phyloP scores from a whole-genome alignment of 2,888 invertebrate species.

The Meteorus colon region DNA sequence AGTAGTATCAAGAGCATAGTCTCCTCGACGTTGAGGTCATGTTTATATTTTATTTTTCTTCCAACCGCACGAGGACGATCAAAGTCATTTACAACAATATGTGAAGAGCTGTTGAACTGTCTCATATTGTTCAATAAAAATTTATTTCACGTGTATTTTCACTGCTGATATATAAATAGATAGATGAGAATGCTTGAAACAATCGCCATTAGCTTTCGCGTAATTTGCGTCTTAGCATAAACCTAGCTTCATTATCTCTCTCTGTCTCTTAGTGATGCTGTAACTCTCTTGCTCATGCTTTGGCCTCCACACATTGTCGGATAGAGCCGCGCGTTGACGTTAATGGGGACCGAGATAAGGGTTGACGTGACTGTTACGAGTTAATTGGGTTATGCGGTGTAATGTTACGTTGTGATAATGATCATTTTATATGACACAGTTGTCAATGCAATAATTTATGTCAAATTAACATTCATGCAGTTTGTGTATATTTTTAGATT shows the following conservation, averaged over 20 bases:
- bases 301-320: slow-evolving; percentile 13
- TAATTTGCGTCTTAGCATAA: slow-evolving; percentile 43
- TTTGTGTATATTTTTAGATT: background rate
- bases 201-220: slow-evolving; percentile 38
- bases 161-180: no score
- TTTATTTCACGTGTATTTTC: no score
- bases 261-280: slow-evolving; percentile 10
- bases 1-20: background rate
- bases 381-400: slow-evolving; percentile 60
- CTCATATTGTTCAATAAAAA: no score
- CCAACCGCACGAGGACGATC: background rate
- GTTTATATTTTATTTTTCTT: background rate
- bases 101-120: no score
- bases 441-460: slow-evolving; percentile 26
- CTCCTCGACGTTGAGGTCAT: background rate
- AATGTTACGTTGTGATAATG: slow-evolving; percentile 58
- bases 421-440: slow-evolving; percentile 46
- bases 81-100: no score
- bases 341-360: slow-evolving; percentile 60
- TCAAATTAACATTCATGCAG: background rate
- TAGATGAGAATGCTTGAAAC: background rate
- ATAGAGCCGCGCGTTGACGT: slow-evolving; percentile 51
- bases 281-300: background rate
- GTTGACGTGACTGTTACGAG: slow-evolving; percentile 58
- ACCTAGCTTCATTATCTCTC: slow-evolving; percentile 9